These are phyloP conservation scores for Leucophenga varia DNA, from an alignment of 1,140 invertebrate species.

Conservation along the genomic window DNA sequence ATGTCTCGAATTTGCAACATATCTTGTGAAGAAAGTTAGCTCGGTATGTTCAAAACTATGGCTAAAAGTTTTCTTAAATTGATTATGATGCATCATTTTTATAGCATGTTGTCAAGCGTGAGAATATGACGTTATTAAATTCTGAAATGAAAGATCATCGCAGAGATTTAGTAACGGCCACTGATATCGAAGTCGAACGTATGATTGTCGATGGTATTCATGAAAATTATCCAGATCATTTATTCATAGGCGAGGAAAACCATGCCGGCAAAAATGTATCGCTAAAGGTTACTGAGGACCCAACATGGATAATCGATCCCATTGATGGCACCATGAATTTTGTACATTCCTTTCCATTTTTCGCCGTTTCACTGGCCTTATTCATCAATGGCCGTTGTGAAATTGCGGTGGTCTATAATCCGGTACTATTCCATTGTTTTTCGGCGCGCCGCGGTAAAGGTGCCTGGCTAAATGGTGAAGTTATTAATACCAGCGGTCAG, in stretches of 20 bases:
- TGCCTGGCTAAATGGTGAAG: slow-evolving; percentile 18
- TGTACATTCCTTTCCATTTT: slow-evolving; percentile 77
- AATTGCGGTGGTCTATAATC: slow-evolving; percentile 88
- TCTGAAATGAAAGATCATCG: too few relatives aligned
- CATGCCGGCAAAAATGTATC: slow-evolving; percentile 66
- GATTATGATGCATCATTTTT: too few relatives aligned
- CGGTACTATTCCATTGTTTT: slow-evolving; percentile 69
- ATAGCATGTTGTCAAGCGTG: too few relatives aligned
- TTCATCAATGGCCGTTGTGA: slow-evolving; percentile 66
- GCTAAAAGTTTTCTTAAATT: too few relatives aligned
- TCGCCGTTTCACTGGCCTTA: slow-evolving; percentile 75
- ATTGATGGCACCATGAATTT: slow-evolving; percentile 88
- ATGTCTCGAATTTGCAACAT: slow-evolving; percentile 14
- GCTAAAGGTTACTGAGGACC: slow-evolving; percentile 75
- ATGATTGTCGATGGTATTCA: slow-evolving; percentile 74
- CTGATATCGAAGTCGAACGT: slow-evolving; percentile 87
- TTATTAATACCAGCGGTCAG: slow-evolving; percentile 19
- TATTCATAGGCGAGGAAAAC: slow-evolving; percentile 95
- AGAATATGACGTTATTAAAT: too few relatives aligned
- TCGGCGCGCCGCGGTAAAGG: slow-evolving; percentile 20
- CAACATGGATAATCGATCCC: slow-evolving; percentile 96
- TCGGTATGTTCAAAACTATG: slow-evolving; percentile 6
- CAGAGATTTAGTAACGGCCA: slow-evolving; percentile 93
- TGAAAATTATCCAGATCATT: slow-evolving; percentile 79
- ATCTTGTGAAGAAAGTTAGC: slow-evolving; percentile 15